Evolutionary conservation across 2,113 vertebrate species (phyloP).

Genomic region (Numenius arquata): DNA sequence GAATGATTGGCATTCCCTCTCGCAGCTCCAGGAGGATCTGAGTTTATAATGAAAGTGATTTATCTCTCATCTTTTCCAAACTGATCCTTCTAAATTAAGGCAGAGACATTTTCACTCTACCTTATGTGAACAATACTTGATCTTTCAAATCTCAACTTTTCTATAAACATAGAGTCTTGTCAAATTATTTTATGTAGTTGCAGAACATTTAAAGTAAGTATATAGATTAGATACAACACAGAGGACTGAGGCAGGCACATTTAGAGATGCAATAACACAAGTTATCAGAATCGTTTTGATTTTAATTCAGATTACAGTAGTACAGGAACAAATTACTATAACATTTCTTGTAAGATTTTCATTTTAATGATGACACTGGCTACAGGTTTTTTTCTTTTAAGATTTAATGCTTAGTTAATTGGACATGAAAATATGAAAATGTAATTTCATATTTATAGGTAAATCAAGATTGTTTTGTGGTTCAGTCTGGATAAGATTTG

Average conservation of each 20-base stretch:
- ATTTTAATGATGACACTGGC: not conserved
- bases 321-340: not conserved
- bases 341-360: not conserved
- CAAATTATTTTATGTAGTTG: conserved; percentile 15
- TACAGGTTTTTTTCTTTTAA: not conserved
- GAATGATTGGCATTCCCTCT: conserved; percentile 45
- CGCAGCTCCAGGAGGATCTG: not conserved
- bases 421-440: not conserved
- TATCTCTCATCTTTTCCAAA: conserved; percentile 54
- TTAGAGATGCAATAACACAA: not conserved
- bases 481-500: not conserved
- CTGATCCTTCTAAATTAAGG: conserved; percentile 59
- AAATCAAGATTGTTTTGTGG: not conserved
- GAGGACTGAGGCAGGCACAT: not conserved
- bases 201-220: conserved; percentile 17
- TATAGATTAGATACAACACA: not conserved
- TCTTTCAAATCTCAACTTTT: conserved; percentile 39
- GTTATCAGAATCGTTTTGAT: not conserved
- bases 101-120: conserved; percentile 46
- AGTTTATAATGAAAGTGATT: conserved; percentile 59
- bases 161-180: not conserved
- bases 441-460: not conserved
- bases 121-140: conserved; percentile 34
- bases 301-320: not conserved
- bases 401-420: not conserved